Conservation (phyloP, 2,797 vertebrate species). For the Pipistrellus nathusii region DNA sequence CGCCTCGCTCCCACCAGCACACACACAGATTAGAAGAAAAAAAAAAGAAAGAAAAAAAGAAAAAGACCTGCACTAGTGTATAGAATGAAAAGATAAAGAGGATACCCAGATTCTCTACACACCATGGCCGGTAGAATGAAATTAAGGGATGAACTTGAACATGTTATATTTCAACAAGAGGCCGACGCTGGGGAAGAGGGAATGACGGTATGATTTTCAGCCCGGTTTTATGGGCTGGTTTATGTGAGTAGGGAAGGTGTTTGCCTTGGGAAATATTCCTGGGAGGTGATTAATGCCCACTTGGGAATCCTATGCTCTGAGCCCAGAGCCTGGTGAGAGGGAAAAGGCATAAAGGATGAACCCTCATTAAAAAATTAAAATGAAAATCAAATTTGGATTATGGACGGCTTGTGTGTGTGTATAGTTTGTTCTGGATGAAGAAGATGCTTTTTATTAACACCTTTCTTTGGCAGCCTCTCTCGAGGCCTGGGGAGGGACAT, state of each 20-base stretch:
- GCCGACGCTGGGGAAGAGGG: neutral
- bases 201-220: neutral
- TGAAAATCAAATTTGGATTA: constrained; percentile 73
- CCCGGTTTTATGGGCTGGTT: constrained; percentile 68
- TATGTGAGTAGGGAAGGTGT: constrained; percentile 21
- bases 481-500: neutral
- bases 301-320: constrained; percentile 51
- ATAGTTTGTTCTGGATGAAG: constrained; percentile 36
- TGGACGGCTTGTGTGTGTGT: neutral
- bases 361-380: constrained; percentile 69
- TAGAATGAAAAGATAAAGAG: constrained; percentile 35
- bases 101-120: neutral
- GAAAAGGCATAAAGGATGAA: constrained; percentile 55
- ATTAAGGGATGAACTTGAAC: constrained; percentile 54
- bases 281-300: constrained; percentile 60
- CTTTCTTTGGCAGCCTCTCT: neutral
- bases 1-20: neutral
- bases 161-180: constrained; percentile 45
- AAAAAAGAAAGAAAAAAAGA: neutral
- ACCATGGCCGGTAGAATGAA: neutral
- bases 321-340: constrained; percentile 32
- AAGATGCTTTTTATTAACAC: constrained; percentile 64
- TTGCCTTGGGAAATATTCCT: constrained; percentile 68
- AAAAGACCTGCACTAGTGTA: neutral
- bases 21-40: fast-evolving